Evolutionary conservation across 2,797 vertebrate species (phyloP), one percentile per base, ranked within the genome.

Genomic region (Remorina albescens): DNA sequence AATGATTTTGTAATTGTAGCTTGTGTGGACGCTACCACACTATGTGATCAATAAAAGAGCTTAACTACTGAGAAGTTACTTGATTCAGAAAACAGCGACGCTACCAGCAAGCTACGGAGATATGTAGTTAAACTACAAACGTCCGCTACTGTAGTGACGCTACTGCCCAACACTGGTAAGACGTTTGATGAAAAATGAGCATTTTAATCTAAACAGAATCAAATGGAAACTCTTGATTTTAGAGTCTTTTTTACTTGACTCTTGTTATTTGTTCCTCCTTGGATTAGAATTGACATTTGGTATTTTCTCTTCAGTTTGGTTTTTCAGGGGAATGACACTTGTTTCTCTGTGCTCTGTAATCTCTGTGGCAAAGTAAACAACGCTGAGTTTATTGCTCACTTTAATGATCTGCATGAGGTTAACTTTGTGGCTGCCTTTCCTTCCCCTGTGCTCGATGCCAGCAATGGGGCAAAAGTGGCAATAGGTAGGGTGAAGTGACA

Each of bases 331-430:
- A 53, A 54, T 71, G 34, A 67, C 37, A 3, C 26, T 46, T 67
- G 2, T 32, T 32, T 4, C 30, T 42, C 16, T 13, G 16, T 42
- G 41, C 41, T 42, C 41, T 18, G 41, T 42, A 41, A 15, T 41
- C 39, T 41, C 28, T 34, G 30, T 34, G 30, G 53, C 37, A 21
- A 67, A 60, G 32, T 41, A 65, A 49, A 59, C 32, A 62, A 19
- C 50, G 62, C 53, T 59, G 44, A 72, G 71, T 67, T 50, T 26
- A 42, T 6, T 55, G 73, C 50, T 68, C 32, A 13, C 39, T 78
- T 80, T 55, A 76, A 81, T 73, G 39, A 82, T 79, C 69, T 73
- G 47, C 41, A 68, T 30, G 41, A 64, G 63, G 37, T 71, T 83
- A 34, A 61, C 65, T 71, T 72, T 65, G 47, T 39, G 16, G 69